Evolutionary conservation across 2,888 invertebrate genomes (phyloP), one percentile per base, ranked within the genome.

Genomic region (Charanyca ferruginea): DNA sequence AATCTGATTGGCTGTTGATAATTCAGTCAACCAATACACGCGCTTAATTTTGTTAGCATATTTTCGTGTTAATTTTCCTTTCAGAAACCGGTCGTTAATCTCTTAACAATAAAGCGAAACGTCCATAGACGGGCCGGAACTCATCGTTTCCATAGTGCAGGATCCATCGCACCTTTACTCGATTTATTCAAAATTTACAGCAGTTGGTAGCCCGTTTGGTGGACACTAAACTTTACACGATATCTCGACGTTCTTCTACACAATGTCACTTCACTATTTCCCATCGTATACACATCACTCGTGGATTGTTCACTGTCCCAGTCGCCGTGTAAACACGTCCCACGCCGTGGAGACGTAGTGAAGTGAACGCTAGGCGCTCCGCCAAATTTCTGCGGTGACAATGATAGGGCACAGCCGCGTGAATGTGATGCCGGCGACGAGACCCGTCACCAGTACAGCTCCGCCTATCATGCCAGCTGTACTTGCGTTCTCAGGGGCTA

Each of bases 381-480:
- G 63, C 91, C 92, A 94, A 0, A 85, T 2, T 0, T 68, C 65
- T 1, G 88, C 62, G 0, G 84, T 70, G 0, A 97, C 96, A 23
- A 98, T 83, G 78, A 92, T 89, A 18, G 98, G 98, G 92, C 97
- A 96, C 47, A 97, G 84, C 80, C 97, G 96, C 0, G 98, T 97
- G 89, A 98, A 97, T 0, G 91, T 84, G 68, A 99, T 97, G n/a
- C 99, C 99, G 9, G 94, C 86, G 69, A 98, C 97, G 54, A 99
- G 98, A 49, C 99, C 99, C 0, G 98, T 97, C 38, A 99, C 97
- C 1, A 99, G 96, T 85, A 97, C 97, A 22, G 99, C 99, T 0
- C 98, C 99, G 47, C 98, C 99, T 91, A 99, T 98, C 99, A 99
- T 99, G 65, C 99, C 99, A 0, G 99, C 99, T 0, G 97, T 97